Percentiles rank a stretch among this genome's conserved stretches.
These are phyloP conservation scores for Cercocebus atys DNA, from an alignment of 2,113 vertebrate species.

Conservation along the genomic window DNA sequence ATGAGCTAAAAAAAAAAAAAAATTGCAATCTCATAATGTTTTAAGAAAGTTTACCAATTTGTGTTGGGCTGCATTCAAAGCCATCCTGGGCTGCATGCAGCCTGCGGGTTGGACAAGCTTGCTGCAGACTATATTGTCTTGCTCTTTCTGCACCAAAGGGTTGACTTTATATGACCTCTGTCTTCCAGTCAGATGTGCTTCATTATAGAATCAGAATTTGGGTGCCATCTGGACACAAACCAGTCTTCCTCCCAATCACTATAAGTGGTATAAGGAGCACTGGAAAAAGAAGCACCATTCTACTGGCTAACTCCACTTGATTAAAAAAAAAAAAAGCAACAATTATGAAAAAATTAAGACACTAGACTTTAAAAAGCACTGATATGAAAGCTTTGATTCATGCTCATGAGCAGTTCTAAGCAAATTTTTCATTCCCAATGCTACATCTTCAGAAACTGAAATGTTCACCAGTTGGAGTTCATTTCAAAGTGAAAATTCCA, in stretches of 20 bases:
- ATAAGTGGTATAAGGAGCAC: not conserved
- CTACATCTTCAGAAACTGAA: not conserved
- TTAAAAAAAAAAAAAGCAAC: not conserved
- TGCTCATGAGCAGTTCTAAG: not conserved
- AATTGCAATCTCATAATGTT: no score
- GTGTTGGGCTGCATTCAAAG: no score
- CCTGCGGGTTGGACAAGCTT: no score
- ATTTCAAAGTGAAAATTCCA: conserved; percentile 56
- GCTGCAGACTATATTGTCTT: not conserved
- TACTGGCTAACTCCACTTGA: not conserved
- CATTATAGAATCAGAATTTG: not conserved
- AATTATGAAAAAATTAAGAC: not conserved
- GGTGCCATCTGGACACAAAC: not conserved
- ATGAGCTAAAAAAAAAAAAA: no score
- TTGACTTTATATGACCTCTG: not conserved
- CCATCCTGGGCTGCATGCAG: no score
- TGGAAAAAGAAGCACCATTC: not conserved
- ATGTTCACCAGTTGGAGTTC: not conserved
- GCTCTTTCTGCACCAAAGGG: not conserved
- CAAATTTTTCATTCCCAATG: not conserved
- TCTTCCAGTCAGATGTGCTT: not conserved
- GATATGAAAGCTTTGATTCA: not conserved
- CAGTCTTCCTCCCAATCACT: not conserved
- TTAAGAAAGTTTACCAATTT: no score
- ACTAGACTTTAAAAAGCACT: not conserved